Evolutionary conservation across 1,140 invertebrate species (phyloP).

Genomic region (Acromyrmex echinatior): DNA sequence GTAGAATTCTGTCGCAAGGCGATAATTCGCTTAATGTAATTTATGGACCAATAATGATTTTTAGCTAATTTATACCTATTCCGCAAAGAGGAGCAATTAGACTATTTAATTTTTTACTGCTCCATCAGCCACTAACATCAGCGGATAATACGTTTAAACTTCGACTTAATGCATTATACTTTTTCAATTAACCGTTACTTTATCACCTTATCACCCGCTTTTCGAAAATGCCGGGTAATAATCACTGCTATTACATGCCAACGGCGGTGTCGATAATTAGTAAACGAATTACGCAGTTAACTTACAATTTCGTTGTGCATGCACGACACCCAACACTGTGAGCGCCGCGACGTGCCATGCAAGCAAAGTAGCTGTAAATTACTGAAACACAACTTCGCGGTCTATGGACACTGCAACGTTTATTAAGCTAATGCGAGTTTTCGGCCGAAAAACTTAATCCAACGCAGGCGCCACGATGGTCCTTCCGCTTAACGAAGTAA

Average conservation of each 20-base stretch:
- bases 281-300: slow-evolving; percentile 60
- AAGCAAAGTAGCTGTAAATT: slow-evolving; percentile 58
- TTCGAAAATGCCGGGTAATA: slow-evolving; percentile 26
- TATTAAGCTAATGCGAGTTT: slow-evolving; percentile 60
- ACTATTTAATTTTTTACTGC: slow-evolving; percentile 13
- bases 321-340: slow-evolving; percentile 34
- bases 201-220: slow-evolving; percentile 20
- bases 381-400: slow-evolving; percentile 59
- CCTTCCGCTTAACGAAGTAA: slow-evolving; percentile 38
- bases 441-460: slow-evolving; percentile 57
- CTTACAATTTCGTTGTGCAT: slow-evolving; percentile 46
- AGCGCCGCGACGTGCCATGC: slow-evolving; percentile 43
- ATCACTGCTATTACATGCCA: slow-evolving; percentile 1
- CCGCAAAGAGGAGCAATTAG: not conserved
- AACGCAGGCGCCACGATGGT: not conserved
- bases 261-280: slow-evolving; percentile 52
- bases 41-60: not conserved
- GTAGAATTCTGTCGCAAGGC: not conserved
- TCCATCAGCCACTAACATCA: slow-evolving; percentile 15
- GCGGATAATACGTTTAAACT: not conserved
- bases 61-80: slow-evolving; percentile 9
- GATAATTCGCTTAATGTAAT: not conserved
- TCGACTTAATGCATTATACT: not conserved
- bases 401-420: slow-evolving; percentile 56
- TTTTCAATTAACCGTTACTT: slow-evolving; percentile 42